These are phyloP conservation scores for Calliphora vicina DNA, from an alignment of 1,140 invertebrate species.

Conservation along the genomic window DNA sequence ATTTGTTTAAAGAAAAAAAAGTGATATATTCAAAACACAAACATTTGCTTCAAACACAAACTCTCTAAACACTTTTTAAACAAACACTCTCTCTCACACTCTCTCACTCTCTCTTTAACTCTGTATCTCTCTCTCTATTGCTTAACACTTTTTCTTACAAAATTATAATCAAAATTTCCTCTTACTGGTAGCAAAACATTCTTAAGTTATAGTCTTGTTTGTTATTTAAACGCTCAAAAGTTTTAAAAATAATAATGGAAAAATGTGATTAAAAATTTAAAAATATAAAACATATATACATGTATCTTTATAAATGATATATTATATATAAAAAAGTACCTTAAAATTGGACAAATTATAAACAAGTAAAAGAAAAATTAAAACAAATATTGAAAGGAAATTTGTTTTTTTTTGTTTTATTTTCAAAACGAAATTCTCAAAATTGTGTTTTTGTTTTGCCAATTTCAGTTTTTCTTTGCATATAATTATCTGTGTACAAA, in stretches of 20 bases:
- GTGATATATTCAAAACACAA: constrained; percentile 14
- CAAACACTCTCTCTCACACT: background rate
- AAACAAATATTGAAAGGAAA: constrained; percentile 7
- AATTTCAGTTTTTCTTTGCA: background rate
- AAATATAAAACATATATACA: background rate
- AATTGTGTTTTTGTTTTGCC: background rate
- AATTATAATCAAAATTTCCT: constrained; percentile 19
- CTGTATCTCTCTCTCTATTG: background rate
- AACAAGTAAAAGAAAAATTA: constrained; percentile 12
- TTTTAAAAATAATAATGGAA: constrained; percentile 18
- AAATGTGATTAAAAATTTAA: constrained; percentile 32
- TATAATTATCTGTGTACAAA: background rate
- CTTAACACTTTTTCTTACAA: background rate
- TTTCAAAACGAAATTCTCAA: background rate
- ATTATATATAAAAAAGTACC: constrained; percentile 26
- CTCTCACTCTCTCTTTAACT: background rate
- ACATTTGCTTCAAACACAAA: background rate
- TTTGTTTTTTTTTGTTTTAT: too few relatives aligned
- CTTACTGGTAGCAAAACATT: background rate
- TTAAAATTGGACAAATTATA: constrained; percentile 28
- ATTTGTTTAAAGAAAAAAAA: background rate
- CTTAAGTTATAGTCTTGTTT: background rate
- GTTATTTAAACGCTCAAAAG: background rate
- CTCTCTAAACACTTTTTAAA: background rate
- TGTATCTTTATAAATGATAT: too few relatives aligned